Base-by-base conservation (phyloP, 1,140 invertebrate species). In the Monomorium pharaonis region DNA sequence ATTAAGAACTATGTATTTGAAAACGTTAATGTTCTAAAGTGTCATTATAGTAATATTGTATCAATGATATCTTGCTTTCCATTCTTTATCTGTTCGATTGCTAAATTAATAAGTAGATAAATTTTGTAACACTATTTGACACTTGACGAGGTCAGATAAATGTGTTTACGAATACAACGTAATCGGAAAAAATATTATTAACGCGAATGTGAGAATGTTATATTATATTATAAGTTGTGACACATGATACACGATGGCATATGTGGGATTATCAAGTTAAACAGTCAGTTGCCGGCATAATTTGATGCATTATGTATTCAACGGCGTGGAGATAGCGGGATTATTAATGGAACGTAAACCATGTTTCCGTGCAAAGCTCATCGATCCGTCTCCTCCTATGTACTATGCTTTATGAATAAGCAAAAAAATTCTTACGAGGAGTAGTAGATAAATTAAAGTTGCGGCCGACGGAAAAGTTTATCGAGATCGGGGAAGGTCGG, bases 261-360 rank as follows among this genome's bases (percentile, higher is more conserved):
- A 9, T 58, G 24, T 44, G 18, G n/a, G 51, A 72, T 72, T 81
- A 30, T 16, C 51, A 42, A 70, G 37, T 56, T 56, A 81, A 70
- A 81, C 24, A 21, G 37, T 30, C 24, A 21, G 37, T 30, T 74
- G 14, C 56, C 24, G 5, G 16, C 18, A 60, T 83, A 83, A 60
- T 72, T 47, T 47, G 30, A 3, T 21, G 21, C 21, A 70, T n/a
- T 83, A 37, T 47, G 27, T 72, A 72, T 47, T 44, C 51, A 83
- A 83, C n/a, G 74, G 37, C 4, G 5, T 58, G 44, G 56, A 62
- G 77, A 80, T 18, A 80, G 77, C 30, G n/a, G 16, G 33, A 72
- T 72, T 47, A 72, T 72, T 83, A 83, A 83, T 58, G 42, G 70
- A 72, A 58, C 30, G 4, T 33, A 58, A 72, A 24, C n/a, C 9